Conservation (phyloP, 2,797 vertebrate species). For the Columba guinea region DNA sequence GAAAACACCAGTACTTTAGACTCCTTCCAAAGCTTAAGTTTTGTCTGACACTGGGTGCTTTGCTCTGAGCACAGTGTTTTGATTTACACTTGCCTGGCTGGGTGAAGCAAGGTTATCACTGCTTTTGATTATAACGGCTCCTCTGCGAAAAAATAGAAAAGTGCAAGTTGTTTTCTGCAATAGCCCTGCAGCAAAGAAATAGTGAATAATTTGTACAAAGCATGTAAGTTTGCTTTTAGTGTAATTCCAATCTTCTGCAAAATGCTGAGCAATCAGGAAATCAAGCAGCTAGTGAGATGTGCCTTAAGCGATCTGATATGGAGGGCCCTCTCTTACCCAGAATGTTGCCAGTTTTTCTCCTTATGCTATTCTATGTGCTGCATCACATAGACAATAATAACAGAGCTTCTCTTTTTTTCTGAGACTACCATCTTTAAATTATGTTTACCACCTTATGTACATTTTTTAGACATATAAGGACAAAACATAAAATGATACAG, state of each 20-base stretch:
- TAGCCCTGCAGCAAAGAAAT: neutral
- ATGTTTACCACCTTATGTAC: neutral
- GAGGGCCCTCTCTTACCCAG: neutral
- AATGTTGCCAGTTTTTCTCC: neutral
- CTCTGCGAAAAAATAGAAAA: neutral
- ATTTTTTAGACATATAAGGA: neutral
- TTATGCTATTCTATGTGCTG: neutral
- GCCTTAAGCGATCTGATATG: neutral
- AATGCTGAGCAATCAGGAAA: slow-evolving; percentile 54
- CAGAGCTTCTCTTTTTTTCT: neutral
- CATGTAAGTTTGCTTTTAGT: slow-evolving; percentile 13
- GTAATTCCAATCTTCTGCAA: slow-evolving; percentile 27
- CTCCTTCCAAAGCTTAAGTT: neutral
- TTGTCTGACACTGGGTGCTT: neutral
- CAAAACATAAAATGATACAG: neutral
- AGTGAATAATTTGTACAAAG: slow-evolving; percentile 29
- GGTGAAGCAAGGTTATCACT: neutral
- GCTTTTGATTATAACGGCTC: neutral
- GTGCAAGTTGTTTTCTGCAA: neutral
- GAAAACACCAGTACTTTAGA: neutral
- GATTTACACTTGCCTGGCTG: neutral
- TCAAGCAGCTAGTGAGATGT: slow-evolving; percentile 19
- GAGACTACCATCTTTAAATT: neutral
- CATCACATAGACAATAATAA: neutral
- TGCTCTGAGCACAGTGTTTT: neutral